Evolutionary conservation across 2,113 vertebrate genomes (phyloP), one percentile per base, ranked within the genome.

Genomic region (Zosterops hypoxanthus): DNA sequence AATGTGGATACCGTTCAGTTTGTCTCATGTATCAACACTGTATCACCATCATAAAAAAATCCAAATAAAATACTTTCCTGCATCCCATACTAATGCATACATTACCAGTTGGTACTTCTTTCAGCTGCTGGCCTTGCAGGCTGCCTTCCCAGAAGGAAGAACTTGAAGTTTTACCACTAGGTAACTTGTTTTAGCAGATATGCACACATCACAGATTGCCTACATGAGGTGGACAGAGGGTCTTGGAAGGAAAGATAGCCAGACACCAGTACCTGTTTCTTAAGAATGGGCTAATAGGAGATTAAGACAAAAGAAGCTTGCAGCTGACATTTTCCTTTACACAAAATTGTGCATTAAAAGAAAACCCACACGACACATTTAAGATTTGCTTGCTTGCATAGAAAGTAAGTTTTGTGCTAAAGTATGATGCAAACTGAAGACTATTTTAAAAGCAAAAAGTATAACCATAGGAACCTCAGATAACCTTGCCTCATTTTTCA

Each of bases 101-200:
- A 0, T 96, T 96, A 96, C 93, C 94, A 94, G 55, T 39, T 81
- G 64, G 23, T 66, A 95, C 77, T 88, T 91, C 93, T 83, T 88
- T 92, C 72, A 94, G 91, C 60, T 86, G 83, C 55, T 91, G 93
- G 72, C 96, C 91, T 94, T 91, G 60, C 80, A 83, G 82, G 71
- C 93, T 95, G 91, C 89, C 89, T 96, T 96, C 86, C 92, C 89
- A 94, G 89, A 96, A 95, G 76, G 88, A 95, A 95, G 64, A 96
- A 96, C 57, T 91, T 83, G 68, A 77, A 84, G 76, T 77, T 95
- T 83, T 96, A 96, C 46, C 83, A 91, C 89, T 94, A 96, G 42
- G 69, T 94, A 89, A 95, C 69, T 86, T 65, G 72, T 84, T 94
- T 94, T 92, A 94, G 86, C 52, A 96, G 93, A 78, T 72, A 94